Evolutionary conservation across 1,140 invertebrate species (phyloP).

Genomic region (Drosophila arizonae): DNA sequence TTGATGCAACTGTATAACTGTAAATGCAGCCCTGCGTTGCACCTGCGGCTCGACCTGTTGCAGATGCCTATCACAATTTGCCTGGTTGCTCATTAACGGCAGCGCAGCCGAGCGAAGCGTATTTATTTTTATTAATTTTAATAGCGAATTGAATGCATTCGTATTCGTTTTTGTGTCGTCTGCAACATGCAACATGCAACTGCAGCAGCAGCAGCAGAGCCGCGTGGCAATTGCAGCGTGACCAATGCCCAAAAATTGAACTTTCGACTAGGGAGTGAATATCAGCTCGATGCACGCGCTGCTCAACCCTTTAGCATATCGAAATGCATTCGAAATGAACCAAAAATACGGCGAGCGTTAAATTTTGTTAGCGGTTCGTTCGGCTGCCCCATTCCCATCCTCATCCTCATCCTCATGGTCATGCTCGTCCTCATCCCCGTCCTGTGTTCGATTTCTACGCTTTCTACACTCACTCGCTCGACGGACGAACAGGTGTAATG

Average conservation of each 20-base stretch:
- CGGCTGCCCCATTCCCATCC: constrained; percentile 21
- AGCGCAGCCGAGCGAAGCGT: constrained; percentile 40
- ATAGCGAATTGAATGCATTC: constrained; percentile 47
- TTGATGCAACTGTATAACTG: constrained; percentile 14
- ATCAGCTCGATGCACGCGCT: constrained; percentile 17
- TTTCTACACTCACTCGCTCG: constrained; percentile 70
- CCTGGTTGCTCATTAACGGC: constrained; percentile 66
- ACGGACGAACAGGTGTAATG: constrained; percentile 70
- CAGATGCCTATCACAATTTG: constrained; percentile 56
- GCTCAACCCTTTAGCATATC: constrained; percentile 46
- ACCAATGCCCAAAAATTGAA: constrained; percentile 51
- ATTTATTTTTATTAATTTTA: constrained; percentile 65
- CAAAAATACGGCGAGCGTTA: constrained; percentile 51
- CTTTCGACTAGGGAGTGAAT: constrained; percentile 2
- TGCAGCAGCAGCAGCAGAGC: too few relatives aligned
- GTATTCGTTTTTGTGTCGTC: constrained; percentile 47
- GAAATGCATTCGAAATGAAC: constrained; percentile 35
- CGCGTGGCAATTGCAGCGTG: constrained; percentile 50
- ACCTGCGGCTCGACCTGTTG: constrained; percentile 17
- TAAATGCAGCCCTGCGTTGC: constrained; percentile 19
- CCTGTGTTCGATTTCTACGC: constrained; percentile 63
- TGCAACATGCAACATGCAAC: constrained; percentile 66
- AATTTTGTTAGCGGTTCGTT: constrained; percentile 41
- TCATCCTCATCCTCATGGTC: constrained; percentile 15
- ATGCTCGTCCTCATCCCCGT: constrained; percentile 15